Conservation (phyloP, 2,888 invertebrate species). For the Drosophila suboccidentalis region DNA sequence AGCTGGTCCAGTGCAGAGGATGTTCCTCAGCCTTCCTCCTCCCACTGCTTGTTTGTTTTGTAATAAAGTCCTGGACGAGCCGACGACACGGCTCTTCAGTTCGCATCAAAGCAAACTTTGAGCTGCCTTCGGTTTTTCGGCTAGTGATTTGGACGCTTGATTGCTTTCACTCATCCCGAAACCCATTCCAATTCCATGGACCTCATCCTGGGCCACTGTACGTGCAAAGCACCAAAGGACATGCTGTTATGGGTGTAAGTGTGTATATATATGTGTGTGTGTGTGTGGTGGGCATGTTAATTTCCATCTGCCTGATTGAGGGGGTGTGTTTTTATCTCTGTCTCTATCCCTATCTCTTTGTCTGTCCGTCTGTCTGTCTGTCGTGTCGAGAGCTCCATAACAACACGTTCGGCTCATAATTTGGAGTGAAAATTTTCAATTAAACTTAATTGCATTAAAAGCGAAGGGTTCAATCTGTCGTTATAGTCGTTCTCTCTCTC, state of each 20-base stretch:
- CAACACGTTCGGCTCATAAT: constrained; percentile 81
- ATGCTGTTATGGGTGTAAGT: constrained; percentile 27
- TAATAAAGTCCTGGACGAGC: constrained; percentile 72
- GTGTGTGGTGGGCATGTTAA: constrained; percentile 69
- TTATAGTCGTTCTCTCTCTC: constrained; percentile 50
- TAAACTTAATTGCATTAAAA: constrained; percentile 82
- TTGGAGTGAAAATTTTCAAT: constrained; percentile 82
- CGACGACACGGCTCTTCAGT: constrained; percentile 13
- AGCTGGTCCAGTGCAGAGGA: constrained; percentile 7
- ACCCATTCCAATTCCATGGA: neutral
- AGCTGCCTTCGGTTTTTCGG: constrained; percentile 64
- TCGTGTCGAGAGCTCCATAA: constrained; percentile 47
- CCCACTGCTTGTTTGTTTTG: constrained; percentile 72
- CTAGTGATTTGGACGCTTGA: constrained; percentile 81
- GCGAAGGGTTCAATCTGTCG: constrained; percentile 82
- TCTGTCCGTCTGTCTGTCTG: constrained; percentile 1
- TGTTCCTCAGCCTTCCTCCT: constrained; percentile 6
- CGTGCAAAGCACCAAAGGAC: constrained; percentile 74
- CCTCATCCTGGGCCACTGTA: constrained; percentile 41
- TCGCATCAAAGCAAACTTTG: constrained; percentile 77
- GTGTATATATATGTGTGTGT: neutral
- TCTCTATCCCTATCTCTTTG: constrained; percentile 15
- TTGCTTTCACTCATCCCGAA: constrained; percentile 72
- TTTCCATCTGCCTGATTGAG: constrained; percentile 76
- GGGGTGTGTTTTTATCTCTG: constrained; percentile 44